Evolutionary conservation across 1,140 invertebrate species (phyloP).

Genomic region (Medauroidea extradentata): DNA sequence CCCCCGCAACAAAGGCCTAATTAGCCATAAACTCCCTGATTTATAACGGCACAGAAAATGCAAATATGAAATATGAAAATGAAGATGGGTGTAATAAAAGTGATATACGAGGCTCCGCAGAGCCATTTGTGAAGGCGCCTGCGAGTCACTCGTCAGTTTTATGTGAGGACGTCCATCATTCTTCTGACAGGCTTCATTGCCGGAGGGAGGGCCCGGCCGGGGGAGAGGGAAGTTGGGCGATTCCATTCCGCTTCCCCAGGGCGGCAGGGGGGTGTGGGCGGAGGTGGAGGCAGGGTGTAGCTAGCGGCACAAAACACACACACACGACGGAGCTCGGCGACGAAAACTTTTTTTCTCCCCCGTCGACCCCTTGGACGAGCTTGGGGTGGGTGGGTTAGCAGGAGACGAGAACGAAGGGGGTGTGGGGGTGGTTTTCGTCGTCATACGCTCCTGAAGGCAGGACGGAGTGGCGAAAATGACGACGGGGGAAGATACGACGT

Average conservation of each 20-base stretch:
- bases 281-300: neutral
- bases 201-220: conserved; percentile 2
- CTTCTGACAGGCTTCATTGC: conserved; percentile 60
- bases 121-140: conserved; percentile 63
- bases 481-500: too few relatives aligned
- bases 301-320: too few relatives aligned
- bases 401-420: too few relatives aligned
- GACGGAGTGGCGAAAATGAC: too few relatives aligned
- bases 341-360: too few relatives aligned
- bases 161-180: conserved; percentile 62
- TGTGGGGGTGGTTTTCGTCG: too few relatives aligned
- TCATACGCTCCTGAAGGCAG: too few relatives aligned
- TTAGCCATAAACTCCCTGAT: conserved; percentile 64
- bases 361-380: too few relatives aligned
- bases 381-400: too few relatives aligned
- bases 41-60: conserved; percentile 56
- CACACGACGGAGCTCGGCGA: too few relatives aligned
- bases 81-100: conserved; percentile 74
- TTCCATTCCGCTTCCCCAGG: conserved; percentile 5
- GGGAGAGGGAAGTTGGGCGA: conserved; percentile 3
- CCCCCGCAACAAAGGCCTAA: conserved; percentile 54
- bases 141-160: conserved; percentile 55
- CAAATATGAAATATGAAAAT: conserved; percentile 80
- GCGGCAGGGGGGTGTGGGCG: neutral
- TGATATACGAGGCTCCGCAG: conserved; percentile 69